Evolutionary conservation across 2,797 vertebrate species (phyloP).

Genomic region (Tolypeutes matacus): DNA sequence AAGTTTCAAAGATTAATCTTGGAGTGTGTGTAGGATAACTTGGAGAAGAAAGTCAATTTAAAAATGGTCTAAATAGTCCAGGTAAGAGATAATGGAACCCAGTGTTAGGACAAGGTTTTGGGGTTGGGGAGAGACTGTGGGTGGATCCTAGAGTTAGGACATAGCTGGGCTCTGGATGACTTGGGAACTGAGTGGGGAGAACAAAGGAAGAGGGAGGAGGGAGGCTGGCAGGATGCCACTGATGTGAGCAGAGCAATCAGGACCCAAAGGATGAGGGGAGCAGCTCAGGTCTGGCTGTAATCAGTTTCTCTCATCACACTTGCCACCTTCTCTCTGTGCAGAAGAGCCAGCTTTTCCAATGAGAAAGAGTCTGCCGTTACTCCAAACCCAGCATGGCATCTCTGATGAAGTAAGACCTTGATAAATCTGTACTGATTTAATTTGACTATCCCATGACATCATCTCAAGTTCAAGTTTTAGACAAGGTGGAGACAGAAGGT

Average conservation of each 20-base stretch:
- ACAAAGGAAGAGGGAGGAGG: too few relatives aligned
- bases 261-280: neutral
- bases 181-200: neutral
- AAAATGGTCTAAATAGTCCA: neutral
- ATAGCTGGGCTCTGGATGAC: neutral
- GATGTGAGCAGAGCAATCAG: neutral
- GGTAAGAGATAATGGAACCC: neutral
- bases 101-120: neutral
- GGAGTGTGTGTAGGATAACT: neutral
- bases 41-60: neutral
- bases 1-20: neutral
- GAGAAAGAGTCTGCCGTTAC: slow-evolving; percentile 15
- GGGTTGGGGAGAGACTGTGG: accelerated
- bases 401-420: slow-evolving; percentile 63
- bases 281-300: neutral
- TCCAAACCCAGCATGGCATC: neutral
- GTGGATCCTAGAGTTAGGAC: neutral
- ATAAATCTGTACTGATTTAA: slow-evolving; percentile 76
- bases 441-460: slow-evolving; percentile 76
- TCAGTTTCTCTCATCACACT: neutral
- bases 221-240: neutral
- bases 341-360: neutral
- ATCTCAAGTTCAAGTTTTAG: slow-evolving; percentile 77
- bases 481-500: slow-evolving; percentile 76
- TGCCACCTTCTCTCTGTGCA: neutral